phyloP scores from a whole-genome alignment of 2,113 vertebrate genomes.

The Oriolus oriolus region DNA sequence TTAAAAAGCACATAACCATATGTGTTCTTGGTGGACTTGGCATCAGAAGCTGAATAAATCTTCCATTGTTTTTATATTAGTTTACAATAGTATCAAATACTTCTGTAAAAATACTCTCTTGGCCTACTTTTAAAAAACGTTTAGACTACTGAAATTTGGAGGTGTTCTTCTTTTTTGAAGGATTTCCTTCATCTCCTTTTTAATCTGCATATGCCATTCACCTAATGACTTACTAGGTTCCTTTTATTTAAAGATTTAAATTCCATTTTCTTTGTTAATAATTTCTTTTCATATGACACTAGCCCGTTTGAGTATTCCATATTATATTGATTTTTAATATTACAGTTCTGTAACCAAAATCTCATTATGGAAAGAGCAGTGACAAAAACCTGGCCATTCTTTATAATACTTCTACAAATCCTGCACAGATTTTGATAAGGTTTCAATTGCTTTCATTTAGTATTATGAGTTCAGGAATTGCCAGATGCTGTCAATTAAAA shows the following conservation, averaged over 20 bases:
- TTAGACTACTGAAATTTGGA: background rate
- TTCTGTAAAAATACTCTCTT: background rate
- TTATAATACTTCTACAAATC: background rate
- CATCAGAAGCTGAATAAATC: background rate
- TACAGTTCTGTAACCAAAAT: background rate
- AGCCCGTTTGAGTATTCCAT: background rate
- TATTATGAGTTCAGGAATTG: background rate
- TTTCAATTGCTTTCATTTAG: background rate
- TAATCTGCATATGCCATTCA: background rate
- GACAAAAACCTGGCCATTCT: background rate
- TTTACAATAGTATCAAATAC: background rate
- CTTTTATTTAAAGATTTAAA: background rate
- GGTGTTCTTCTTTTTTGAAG: background rate
- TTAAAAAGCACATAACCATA: background rate
- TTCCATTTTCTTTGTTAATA: background rate
- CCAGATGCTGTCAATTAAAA: background rate
- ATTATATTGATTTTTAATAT: background rate
- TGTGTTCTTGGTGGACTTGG: background rate
- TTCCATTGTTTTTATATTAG: background rate
- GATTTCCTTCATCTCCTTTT: background rate
- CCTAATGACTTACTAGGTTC: background rate
- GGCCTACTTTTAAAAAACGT: background rate
- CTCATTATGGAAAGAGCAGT: background rate
- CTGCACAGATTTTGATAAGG: background rate
- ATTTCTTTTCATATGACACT: background rate